A percentile compares a stretch with the other conserved stretches of the same genome.
Conservation (phyloP, 2,113 vertebrate species). For the Octodon degus region DNA sequence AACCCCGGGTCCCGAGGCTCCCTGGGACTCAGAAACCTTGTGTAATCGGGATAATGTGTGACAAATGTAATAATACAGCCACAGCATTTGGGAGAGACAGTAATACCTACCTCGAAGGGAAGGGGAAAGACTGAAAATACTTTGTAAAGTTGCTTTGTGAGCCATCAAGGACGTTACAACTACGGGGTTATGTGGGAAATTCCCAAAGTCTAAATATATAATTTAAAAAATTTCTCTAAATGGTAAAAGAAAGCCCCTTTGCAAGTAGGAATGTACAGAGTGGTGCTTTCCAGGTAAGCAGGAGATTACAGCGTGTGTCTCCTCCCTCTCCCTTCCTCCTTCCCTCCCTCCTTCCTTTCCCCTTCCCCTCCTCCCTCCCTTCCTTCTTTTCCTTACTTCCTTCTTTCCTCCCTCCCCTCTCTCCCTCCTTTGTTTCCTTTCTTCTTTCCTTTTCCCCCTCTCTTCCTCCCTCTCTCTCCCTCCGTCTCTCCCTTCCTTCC, state of each 20-base stretch:
- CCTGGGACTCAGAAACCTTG: background rate
- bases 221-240: background rate
- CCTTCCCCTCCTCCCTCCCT: background rate
- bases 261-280: background rate
- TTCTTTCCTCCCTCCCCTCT: background rate
- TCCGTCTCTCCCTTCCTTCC: no score
- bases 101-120: background rate
- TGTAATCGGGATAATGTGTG: background rate
- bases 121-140: background rate
- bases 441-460: background rate
- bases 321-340: background rate
- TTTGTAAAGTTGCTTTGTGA: background rate
- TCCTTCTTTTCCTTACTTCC: background rate
- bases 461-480: background rate
- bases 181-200: background rate
- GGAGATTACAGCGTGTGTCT: background rate
- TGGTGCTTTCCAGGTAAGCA: background rate
- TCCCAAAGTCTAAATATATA: background rate
- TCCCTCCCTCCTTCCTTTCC: no score
- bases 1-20: background rate
- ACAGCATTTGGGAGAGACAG: background rate
- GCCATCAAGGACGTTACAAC: background rate
- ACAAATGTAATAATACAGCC: background rate
- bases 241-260: constrained; percentile 19
- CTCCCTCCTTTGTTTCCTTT: no score